These are phyloP conservation scores for Mormyrus iriodes DNA, from an alignment of 2,113 vertebrate genomes.

Conservation along the genomic window DNA sequence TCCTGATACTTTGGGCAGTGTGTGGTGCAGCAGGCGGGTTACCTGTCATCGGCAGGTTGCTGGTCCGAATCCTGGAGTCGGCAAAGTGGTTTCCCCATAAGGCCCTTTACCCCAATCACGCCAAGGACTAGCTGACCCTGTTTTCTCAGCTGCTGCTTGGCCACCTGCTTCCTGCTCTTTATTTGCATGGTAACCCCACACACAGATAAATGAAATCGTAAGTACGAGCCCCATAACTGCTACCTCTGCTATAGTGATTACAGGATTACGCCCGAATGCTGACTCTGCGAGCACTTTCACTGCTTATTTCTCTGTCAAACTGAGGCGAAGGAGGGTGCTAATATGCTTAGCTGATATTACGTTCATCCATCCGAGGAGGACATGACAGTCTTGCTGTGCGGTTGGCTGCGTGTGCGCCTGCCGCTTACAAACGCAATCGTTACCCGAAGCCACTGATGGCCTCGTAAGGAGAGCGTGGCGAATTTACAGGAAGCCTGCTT, in stretches of 20 bases:
- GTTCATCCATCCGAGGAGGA: slow-evolving; percentile 21
- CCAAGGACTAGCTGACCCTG: background rate
- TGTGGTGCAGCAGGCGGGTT: background rate
- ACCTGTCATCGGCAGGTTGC: background rate
- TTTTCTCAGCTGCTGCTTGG: background rate
- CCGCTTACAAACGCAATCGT: background rate
- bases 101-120: background rate
- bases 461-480: background rate
- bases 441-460: background rate
- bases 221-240: slow-evolving; percentile 23
- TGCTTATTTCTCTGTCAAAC: slow-evolving; percentile 37
- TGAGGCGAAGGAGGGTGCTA: slow-evolving; percentile 33
- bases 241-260: slow-evolving; percentile 3
- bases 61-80: background rate
- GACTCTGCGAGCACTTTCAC: slow-evolving; percentile 18
- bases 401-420: background rate
- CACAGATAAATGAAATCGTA: background rate
- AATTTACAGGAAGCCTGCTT: background rate
- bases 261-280: slow-evolving; percentile 19
- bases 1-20: background rate
- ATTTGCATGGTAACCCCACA: background rate
- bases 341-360: slow-evolving; percentile 34
- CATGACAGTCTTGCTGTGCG: background rate
- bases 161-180: background rate
- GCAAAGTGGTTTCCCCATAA: background rate